These are phyloP conservation scores for Oophaga sylvatica DNA, from an alignment of 2,797 vertebrate genomes.

Conservation along the genomic window DNA sequence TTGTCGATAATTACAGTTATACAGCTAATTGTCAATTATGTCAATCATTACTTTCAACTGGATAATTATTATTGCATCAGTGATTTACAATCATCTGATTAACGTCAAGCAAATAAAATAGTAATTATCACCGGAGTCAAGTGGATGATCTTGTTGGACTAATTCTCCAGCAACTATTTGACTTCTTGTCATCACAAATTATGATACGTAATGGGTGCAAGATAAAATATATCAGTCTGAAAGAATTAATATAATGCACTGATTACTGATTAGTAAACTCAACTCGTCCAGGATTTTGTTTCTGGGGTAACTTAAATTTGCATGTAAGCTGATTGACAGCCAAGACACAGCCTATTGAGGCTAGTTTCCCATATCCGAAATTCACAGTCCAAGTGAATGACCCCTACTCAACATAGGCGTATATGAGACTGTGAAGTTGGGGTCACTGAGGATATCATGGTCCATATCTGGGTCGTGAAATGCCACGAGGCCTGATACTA, in stretches of 20 bases:
- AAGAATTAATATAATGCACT: not conserved
- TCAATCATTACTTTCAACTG: not conserved
- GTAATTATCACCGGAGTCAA: not conserved
- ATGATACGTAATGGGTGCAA: not conserved
- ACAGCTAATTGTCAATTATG: not conserved
- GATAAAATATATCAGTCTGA: not conserved
- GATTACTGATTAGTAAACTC: not conserved
- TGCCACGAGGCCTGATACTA: no score
- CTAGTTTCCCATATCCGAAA: no score
- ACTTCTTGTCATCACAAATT: not conserved
- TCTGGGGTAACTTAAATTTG: not conserved
- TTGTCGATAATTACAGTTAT: conserved; percentile 4
- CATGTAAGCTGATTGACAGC: not conserved
- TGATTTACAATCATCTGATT: not conserved
- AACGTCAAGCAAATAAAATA: not conserved
- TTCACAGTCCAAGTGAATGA: no score
- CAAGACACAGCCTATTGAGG: no score
- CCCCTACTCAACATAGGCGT: no score
- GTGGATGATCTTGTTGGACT: not conserved
- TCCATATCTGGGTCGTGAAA: no score
- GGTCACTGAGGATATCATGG: no score
- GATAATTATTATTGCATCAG: not conserved
- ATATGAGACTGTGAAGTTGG: no score
- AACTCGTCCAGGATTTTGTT: not conserved
- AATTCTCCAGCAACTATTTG: not conserved